phyloP scores from a whole-genome alignment of 1,140 invertebrate species.

The Papilio glaucus region DNA sequence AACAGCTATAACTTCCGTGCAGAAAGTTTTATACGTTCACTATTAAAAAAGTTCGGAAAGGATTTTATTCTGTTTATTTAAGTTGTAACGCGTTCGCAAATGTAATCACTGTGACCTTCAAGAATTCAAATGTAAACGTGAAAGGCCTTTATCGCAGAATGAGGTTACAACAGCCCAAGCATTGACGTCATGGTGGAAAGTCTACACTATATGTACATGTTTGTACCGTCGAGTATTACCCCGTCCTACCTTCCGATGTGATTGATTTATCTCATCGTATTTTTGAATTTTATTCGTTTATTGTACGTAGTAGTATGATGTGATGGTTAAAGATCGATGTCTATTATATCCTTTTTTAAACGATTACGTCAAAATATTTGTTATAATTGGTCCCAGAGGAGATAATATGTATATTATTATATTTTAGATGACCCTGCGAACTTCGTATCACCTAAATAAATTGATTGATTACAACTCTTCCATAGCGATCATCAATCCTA shows the following conservation, averaged over 20 bases:
- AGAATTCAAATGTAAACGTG: slow-evolving; percentile 17
- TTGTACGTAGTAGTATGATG: no score
- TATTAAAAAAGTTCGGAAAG: neutral
- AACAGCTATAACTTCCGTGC: neutral
- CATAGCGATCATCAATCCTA: no score
- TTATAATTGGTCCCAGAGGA: no score
- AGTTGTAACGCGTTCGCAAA: neutral
- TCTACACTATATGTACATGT: neutral
- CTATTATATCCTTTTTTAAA: no score
- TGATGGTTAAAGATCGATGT: no score
- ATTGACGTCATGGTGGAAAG: slow-evolving; percentile 21
- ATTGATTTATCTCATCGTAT: neutral
- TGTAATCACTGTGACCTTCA: slow-evolving; percentile 16
- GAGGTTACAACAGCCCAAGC: slow-evolving; percentile 6
- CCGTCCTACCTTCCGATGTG: neutral
- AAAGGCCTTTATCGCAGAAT: slow-evolving; percentile 22
- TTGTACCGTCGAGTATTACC: neutral
- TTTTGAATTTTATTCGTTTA: neutral
- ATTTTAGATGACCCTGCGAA: no score
- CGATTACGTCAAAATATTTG: no score
- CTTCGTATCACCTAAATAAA: no score
- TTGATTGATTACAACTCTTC: no score
- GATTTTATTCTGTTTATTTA: neutral
- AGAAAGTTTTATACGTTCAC: neutral
- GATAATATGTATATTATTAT: no score